These are phyloP conservation scores for Cremastinae sp. DNA, from an alignment of 2,888 invertebrate species.

Conservation along the genomic window DNA sequence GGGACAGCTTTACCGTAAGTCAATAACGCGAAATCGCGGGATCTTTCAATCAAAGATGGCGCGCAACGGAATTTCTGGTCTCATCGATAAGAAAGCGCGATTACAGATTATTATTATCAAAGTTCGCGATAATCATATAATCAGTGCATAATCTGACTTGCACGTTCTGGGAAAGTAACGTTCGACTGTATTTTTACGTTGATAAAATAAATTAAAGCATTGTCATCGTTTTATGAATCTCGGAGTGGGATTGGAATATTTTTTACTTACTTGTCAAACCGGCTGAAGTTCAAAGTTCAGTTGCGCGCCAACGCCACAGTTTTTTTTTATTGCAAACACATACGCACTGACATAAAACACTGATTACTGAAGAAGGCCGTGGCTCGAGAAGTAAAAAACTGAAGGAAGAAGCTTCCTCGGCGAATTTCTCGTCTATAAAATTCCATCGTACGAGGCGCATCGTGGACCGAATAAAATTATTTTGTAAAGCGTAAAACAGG, in stretches of 20 bases:
- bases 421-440: background rate
- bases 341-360: background rate
- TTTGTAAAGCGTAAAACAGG: conserved; percentile 26
- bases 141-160: too few relatives aligned
- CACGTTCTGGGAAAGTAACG: too few relatives aligned
- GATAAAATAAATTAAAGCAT: conserved; percentile 18
- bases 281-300: conserved; percentile 59
- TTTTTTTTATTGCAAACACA: conserved; percentile 4
- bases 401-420: background rate
- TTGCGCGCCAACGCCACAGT: conserved; percentile 9
- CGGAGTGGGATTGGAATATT: background rate
- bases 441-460: background rate
- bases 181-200: too few relatives aligned
- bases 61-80: too few relatives aligned
- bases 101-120: too few relatives aligned
- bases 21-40: too few relatives aligned
- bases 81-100: background rate
- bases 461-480: conserved; percentile 7
- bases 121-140: too few relatives aligned
- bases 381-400: background rate
- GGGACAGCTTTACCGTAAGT: too few relatives aligned
- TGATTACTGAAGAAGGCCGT: conserved; percentile 19
- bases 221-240: conserved; percentile 32
- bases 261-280: conserved; percentile 47
- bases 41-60: too few relatives aligned